phyloP scores from a whole-genome alignment of 2,888 invertebrate genomes.

The Lydus trimaculatus region DNA sequence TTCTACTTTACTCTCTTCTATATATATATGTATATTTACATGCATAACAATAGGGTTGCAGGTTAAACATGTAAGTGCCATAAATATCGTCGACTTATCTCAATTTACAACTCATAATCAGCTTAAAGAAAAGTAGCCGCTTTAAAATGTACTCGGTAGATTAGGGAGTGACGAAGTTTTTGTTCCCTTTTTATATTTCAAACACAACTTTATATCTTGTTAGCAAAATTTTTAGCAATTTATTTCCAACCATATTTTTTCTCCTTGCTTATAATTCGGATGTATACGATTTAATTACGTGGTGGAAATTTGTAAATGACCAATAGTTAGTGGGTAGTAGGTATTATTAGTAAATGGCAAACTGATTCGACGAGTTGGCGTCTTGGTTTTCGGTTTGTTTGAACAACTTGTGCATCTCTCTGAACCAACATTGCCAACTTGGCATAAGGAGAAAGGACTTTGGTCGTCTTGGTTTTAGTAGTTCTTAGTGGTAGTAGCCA shows the following conservation, averaged over 20 bases:
- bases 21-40: neutral
- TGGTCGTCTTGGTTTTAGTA: neutral
- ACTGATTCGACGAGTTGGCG: conserved; percentile 59
- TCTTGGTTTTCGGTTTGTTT: conserved; percentile 49
- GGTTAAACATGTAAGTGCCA: conserved; percentile 60
- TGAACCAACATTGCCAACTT: conserved; percentile 53
- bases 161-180: conserved; percentile 52
- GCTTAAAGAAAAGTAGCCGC: conserved; percentile 62
- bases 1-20: conserved; percentile 28
- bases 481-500: conserved; percentile 12
- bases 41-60: conserved; percentile 29
- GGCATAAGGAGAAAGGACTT: conserved; percentile 10
- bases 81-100: conserved; percentile 62
- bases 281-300: conserved; percentile 61
- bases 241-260: neutral
- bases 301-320: conserved; percentile 53
- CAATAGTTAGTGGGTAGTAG: too few species aligned
- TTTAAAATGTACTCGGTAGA: conserved; percentile 61
- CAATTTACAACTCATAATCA: conserved; percentile 63
- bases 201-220: conserved; percentile 53
- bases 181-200: conserved; percentile 55
- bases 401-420: conserved; percentile 52
- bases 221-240: conserved; percentile 40
- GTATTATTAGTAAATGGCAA: conserved; percentile 55
- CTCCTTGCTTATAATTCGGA: conserved; percentile 47